phyloP scores from a whole-genome alignment of 35 echinoderm and acorn worm genomes.

The Lytechinus variegatus region DNA sequence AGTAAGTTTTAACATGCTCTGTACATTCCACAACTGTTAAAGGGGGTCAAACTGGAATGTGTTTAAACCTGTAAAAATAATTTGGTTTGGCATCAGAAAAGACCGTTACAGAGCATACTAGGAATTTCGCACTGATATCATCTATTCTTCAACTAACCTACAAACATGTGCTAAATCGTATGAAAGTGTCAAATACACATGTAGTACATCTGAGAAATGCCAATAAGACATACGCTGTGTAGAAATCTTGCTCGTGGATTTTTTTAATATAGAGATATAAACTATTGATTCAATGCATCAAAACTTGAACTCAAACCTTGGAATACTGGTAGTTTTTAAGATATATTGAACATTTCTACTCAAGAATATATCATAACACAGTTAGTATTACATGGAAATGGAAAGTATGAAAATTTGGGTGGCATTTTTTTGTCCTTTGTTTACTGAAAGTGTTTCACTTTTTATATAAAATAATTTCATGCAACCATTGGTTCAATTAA shows the following conservation, averaged over 20 bases:
- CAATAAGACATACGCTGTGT: neutral
- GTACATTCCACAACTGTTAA: neutral
- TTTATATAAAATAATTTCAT: neutral
- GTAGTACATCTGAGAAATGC: neutral
- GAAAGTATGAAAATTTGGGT: neutral
- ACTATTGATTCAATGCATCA: neutral
- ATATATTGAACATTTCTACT: neutral
- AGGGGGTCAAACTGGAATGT: constrained; percentile 17
- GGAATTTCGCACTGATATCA: neutral
- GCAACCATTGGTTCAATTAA: neutral
- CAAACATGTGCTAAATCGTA: neutral
- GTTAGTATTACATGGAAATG: neutral
- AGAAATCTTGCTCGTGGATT: neutral
- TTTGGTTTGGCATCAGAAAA: neutral
- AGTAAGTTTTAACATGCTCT: neutral
- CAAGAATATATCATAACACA: neutral
- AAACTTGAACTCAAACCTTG: neutral
- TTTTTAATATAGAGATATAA: neutral
- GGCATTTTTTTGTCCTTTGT: neutral
- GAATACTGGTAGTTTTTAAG: neutral
- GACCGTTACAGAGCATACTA: neutral
- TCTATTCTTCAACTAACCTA: neutral
- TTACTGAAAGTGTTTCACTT: neutral
- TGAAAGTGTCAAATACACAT: neutral
- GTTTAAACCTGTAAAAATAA: neutral